Evolutionary conservation across 2,888 invertebrate species (phyloP), one percentile per base, ranked within the genome.

Genomic region (Tinea semifulvella): DNA sequence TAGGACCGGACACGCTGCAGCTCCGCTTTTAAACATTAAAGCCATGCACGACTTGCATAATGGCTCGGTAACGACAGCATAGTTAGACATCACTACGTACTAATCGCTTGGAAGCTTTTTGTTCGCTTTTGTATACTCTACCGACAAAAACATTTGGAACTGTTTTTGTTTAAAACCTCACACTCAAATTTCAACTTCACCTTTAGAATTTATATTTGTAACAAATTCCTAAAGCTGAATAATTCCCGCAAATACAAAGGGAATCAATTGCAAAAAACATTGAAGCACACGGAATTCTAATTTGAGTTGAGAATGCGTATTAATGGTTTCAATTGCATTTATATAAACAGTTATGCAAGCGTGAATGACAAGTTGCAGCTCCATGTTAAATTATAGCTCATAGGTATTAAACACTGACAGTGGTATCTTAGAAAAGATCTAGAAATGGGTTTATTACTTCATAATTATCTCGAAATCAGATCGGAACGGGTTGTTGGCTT

Each of bases 1-100:
- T 36, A 18, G 36, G 56, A 57, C 51, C 53, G 54, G 52, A 49
- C 46, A 54, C 50, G 54, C 49, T 55, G 52, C 39, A 25, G 46
- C 28, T 47, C 55, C 54, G 55, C 54, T 60, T 56, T 46, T 36
- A n/a, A 26, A 42, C 20, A 36, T 20, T 38, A 40, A 40, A 22
- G 22, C 22, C 40, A 40, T 40, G 40, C 40, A 40, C 40, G 40
- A 40, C 22, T 40, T 40, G 40, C 17, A 22, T 40, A 40, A 40
- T 40, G 40, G 22, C 13, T 40, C 14, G 13, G 40, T 40, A 40
- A 40, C 40, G 40, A 40, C 22, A 40, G 22, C 22, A 22, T 20
- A 40, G 22, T 40, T 22, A 40, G 40, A 40, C 40, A 40, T 40
- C 40, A 40, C 13, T 13, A 40, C 22, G 40, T 40, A 40, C 36